These are phyloP conservation scores for Petrosia ficiformis DNA, from an alignment of 37 sponge, comb jelly and placozoan species.

Conservation along the genomic window DNA sequence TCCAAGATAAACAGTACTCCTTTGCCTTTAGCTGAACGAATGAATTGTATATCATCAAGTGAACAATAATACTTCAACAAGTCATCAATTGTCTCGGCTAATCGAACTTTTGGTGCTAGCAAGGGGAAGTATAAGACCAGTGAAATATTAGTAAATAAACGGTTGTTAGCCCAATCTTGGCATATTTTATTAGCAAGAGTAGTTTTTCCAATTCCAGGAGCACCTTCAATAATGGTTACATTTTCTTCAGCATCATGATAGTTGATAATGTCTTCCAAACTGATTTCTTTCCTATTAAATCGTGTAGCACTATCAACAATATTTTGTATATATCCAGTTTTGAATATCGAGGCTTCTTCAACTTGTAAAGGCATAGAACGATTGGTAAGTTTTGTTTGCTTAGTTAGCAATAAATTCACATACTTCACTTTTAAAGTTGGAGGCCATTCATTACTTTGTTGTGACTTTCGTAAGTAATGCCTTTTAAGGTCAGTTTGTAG, in stretches of 20 bases:
- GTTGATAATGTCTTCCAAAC: constrained; percentile 3
- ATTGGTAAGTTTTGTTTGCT: neutral
- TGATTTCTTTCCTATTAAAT: neutral
- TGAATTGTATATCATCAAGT: neutral
- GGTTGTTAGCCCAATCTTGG: constrained; percentile 9
- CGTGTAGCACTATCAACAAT: neutral
- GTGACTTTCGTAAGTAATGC: too few relatives aligned
- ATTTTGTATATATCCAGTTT: neutral
- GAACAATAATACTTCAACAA: neutral
- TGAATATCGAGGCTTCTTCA: neutral
- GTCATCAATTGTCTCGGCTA: constrained; percentile 17
- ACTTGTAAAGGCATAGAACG: too few relatives aligned
- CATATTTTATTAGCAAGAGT: constrained; percentile 24
- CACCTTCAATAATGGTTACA: constrained; percentile 30
- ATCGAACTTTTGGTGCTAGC: neutral
- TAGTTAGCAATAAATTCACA: constrained; percentile 3
- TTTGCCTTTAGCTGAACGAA: neutral
- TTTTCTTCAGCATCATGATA: neutral
- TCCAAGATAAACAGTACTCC: constrained; percentile 24
- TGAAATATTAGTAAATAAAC: neutral
- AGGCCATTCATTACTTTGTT: too few relatives aligned
- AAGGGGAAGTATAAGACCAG: constrained; percentile 16
- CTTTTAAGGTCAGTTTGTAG: too few relatives aligned
- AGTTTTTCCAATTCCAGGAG: constrained; percentile 31
- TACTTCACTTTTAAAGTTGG: constrained; percentile 20